Evolutionary conservation across 1,140 invertebrate genomes (phyloP).

Genomic region (Physella acuta): DNA sequence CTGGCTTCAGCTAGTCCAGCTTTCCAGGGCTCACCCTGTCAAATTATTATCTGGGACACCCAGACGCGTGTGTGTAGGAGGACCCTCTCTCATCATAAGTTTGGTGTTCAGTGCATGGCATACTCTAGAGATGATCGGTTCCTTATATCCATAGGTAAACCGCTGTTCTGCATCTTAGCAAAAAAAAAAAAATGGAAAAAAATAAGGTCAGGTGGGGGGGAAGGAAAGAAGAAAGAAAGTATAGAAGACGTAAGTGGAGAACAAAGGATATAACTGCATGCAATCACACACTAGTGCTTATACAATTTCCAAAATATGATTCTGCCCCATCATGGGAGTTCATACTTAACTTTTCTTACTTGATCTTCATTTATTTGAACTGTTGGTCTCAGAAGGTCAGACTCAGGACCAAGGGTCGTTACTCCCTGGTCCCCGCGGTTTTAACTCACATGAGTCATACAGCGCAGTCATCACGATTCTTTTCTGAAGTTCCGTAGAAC

Average conservation of each 20-base stretch:
- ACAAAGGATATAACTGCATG: no score
- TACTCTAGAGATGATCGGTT: constrained; percentile 57
- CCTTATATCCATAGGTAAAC: constrained; percentile 54
- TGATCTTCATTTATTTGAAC: constrained; percentile 2
- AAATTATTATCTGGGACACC: constrained; percentile 56
- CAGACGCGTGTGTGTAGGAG: constrained; percentile 43
- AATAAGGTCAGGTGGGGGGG: no score
- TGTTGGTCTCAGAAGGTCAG: not conserved
- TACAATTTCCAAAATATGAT: not conserved
- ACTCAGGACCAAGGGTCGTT: not conserved
- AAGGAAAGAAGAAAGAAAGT: no score
- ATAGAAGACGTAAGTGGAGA: no score
- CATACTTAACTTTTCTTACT: no score
- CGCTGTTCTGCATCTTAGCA: no score
- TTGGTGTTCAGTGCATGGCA: constrained; percentile 49
- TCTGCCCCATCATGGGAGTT: not conserved
- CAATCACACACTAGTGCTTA: not conserved
- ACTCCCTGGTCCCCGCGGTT: not conserved
- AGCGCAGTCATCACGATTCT: not conserved
- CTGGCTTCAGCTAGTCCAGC: constrained; percentile 55
- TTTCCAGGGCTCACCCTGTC: constrained; percentile 39
- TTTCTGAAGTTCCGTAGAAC: no score
- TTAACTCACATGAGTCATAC: constrained; percentile 5
- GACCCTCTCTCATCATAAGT: constrained; percentile 48
- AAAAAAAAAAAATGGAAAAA: no score